These are phyloP conservation scores for Agrypnus murinus DNA, from an alignment of 2,888 invertebrate genomes.

Conservation along the genomic window DNA sequence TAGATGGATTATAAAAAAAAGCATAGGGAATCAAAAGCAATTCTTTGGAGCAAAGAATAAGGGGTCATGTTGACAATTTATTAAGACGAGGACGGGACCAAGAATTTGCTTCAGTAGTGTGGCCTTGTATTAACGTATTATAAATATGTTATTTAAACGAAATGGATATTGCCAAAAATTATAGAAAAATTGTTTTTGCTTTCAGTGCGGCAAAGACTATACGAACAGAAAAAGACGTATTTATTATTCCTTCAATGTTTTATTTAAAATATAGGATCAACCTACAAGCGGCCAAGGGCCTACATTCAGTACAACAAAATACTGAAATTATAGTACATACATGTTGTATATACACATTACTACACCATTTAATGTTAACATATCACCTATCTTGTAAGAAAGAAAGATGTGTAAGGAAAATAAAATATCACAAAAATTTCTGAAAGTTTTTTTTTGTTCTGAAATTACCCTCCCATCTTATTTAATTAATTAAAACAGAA, in stretches of 20 bases:
- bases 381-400: conserved; percentile 58
- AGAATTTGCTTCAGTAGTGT: conserved; percentile 61
- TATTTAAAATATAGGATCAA: conserved; percentile 1
- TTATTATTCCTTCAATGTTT: not conserved
- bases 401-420: conserved; percentile 24
- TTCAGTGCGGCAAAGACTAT: not conserved
- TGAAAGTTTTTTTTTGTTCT: too few species aligned
- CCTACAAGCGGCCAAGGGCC: conserved; percentile 21
- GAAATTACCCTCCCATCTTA: too few species aligned
- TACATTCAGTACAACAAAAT: conserved; percentile 14
- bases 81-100: conserved; percentile 58
- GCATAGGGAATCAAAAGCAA: conserved; percentile 34
- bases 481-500: too few species aligned
- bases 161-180: conserved; percentile 21
- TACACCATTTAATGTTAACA: conserved; percentile 62
- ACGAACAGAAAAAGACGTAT: too few species aligned
- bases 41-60: conserved; percentile 45
- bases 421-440: conserved; percentile 19
- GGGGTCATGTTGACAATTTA: conserved; percentile 6
- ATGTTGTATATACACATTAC: conserved; percentile 57
- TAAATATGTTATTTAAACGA: conserved; percentile 21
- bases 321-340: conserved; percentile 36
- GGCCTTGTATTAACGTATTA: conserved; percentile 56
- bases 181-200: not conserved
- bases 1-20: conserved; percentile 6